phyloP scores from a whole-genome alignment of 2,797 vertebrate species.

The Hyperoplus immaculatus region DNA sequence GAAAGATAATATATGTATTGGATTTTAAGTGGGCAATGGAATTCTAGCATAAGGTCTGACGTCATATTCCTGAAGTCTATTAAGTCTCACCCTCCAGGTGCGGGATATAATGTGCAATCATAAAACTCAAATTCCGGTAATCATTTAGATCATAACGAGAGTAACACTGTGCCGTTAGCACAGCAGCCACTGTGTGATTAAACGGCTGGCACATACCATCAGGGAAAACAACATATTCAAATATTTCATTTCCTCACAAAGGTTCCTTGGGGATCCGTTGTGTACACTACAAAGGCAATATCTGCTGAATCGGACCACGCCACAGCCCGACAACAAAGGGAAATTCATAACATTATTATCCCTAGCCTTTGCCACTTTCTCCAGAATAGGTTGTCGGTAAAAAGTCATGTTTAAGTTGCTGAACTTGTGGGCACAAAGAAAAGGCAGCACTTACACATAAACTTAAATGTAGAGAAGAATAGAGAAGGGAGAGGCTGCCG shows the following conservation, averaged over 20 bases:
- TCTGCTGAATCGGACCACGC: constrained; percentile 38
- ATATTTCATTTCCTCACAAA: constrained; percentile 64
- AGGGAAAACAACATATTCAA: constrained; percentile 63
- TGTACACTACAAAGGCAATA: constrained; percentile 58
- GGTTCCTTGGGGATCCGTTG: constrained; percentile 58
- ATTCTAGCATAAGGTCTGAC: constrained; percentile 18
- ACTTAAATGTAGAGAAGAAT: constrained; percentile 40
- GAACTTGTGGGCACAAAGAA: constrained; percentile 14
- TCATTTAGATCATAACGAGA: constrained; percentile 71
- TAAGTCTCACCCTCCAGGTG: constrained; percentile 55
- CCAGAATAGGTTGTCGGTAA: constrained; percentile 13
- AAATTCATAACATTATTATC: constrained; percentile 42
- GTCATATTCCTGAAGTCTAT: constrained; percentile 47
- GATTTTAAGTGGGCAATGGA: constrained; percentile 32
- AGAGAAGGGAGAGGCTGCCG: constrained; percentile 17
- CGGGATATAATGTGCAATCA: constrained; percentile 65
- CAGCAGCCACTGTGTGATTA: constrained; percentile 74
- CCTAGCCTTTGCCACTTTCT: constrained; percentile 27
- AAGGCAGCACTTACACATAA: constrained; percentile 14
- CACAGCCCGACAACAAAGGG: background rate
- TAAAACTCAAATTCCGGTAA: constrained; percentile 65
- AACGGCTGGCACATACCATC: constrained; percentile 56
- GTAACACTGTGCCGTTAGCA: constrained; percentile 62
- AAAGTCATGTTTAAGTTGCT: constrained; percentile 34
- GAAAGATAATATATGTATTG: background rate